These are phyloP conservation scores for Zeus faber DNA, from an alignment of 2,113 vertebrate genomes.

Conservation along the genomic window DNA sequence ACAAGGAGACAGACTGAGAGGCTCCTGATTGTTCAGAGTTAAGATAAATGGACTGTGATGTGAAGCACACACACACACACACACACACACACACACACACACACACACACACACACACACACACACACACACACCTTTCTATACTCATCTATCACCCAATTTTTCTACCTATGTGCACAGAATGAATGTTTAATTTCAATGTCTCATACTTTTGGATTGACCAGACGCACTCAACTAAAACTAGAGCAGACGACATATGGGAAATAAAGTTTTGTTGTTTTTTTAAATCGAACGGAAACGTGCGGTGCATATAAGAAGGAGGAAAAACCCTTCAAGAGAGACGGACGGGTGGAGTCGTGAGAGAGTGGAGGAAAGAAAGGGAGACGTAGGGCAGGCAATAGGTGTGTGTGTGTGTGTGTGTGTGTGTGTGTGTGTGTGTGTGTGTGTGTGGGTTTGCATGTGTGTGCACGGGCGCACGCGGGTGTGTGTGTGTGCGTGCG, in stretches of 20 bases:
- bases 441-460: no score
- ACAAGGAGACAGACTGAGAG: slow-evolving; percentile 11
- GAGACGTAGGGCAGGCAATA: no score
- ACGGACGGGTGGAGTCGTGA: slow-evolving; percentile 10
- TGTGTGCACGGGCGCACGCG: no score
- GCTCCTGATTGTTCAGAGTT: slow-evolving; percentile 48
- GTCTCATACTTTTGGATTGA: not conserved
- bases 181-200: not conserved
- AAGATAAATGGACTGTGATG: slow-evolving; percentile 59
- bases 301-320: not conserved
- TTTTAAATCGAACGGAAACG: not conserved
- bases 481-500: no score
- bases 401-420: not conserved
- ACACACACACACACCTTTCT: no score
- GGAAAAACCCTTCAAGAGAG: slow-evolving; percentile 5
- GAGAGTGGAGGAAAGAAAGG: slow-evolving; percentile 1
- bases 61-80: slow-evolving; percentile 31
- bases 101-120: no score
- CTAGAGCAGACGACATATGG: not conserved
- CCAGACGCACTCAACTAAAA: not conserved
- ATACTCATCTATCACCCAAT: no score
- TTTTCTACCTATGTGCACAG: not conserved
- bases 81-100: slow-evolving; percentile 14
- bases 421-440: no score
- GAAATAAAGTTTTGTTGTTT: not conserved